phyloP scores from a whole-genome alignment of 2,113 vertebrate genomes.

The Clarias magur region DNA sequence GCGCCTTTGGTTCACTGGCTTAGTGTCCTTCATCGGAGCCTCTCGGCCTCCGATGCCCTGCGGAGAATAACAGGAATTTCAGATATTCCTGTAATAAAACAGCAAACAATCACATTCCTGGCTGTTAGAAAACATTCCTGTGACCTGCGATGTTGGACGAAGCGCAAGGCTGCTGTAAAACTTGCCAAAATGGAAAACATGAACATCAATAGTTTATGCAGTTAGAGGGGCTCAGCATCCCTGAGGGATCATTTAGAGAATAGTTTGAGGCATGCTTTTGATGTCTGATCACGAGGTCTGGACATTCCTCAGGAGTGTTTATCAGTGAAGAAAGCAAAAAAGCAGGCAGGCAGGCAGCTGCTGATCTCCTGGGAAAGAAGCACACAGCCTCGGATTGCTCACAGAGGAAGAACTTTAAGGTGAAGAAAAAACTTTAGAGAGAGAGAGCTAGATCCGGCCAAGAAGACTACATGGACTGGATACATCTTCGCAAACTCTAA shows the following conservation, averaged over 20 bases:
- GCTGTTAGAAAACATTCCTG: background rate
- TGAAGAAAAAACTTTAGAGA: conserved; percentile 28
- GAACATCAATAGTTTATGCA: background rate
- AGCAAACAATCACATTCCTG: conserved; percentile 21
- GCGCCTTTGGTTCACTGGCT: conserved; percentile 78
- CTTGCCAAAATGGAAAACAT: conserved; percentile 10
- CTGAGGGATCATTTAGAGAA: conserved; percentile 20
- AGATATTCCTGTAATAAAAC: conserved; percentile 20
- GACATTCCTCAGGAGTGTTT: conserved; percentile 42
- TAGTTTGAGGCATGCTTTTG: conserved; percentile 19
- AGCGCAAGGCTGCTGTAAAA: conserved; percentile 4
- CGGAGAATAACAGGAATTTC: conserved; percentile 14
- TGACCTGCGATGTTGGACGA: background rate
- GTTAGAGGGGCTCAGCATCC: conserved; percentile 4
- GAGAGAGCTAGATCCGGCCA: background rate
- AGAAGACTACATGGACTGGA: background rate
- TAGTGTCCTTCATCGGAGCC: conserved; percentile 83
- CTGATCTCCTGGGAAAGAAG: conserved; percentile 38
- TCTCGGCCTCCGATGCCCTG: conserved; percentile 80
- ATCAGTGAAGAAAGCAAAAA: conserved; percentile 31
- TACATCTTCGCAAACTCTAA: background rate
- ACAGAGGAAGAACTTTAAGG: background rate
- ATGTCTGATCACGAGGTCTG: conserved; percentile 27
- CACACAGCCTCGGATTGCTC: conserved; percentile 11
- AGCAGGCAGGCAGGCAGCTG: conserved; percentile 15